Evolutionary conservation across 1,140 invertebrate genomes (phyloP), one percentile per base, ranked within the genome.

Genomic region (Pomacea maculata): DNA sequence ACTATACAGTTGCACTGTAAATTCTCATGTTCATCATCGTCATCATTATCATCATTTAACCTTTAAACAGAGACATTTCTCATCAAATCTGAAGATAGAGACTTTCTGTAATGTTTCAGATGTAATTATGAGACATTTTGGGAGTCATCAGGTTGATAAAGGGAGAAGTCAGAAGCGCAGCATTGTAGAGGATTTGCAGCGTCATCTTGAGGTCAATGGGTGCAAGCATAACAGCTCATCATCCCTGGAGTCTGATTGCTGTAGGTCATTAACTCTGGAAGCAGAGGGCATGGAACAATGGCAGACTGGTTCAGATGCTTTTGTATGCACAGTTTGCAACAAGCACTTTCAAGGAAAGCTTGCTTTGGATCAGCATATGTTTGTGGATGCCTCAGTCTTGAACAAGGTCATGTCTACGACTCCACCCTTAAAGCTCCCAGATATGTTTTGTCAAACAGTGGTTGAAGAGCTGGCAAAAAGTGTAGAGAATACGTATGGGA

Each of bases 321-420:
- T 78, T 54, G 29, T 54, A 0, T 78, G 77, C 77, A 71, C 15
- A 7, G 77, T 67, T 1, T 78, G 77, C 21, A 19, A 54, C 15
- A 70, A 52, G 11, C 25, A 61, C 57, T 78, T 78, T 52, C 25
- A 65, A 19, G 25, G 25, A 17, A 78, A 78, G 29, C 65, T 21
- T 9, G 65, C 34, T 14, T 19, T 78, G 77, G 77, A 78, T 65
- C 15, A 54, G 29, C 77, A 78, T 65, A 78, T 78, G 77, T 52
- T 70, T n/a, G 65, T 78, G 9, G 77, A 78, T n/a, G 77, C 65
- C 34, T 71, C 65, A n/a, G 55, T 70, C 14, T 21, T 78, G 67
- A 78, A 78, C 29, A 34, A 57, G 19, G 25, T 78, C 15, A 34
- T 34, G 77, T 34, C 19, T 21, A 57, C 45, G 17, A 54, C 25